A percentile compares a stretch with the other conserved stretches of the same genome.
Conservation (phyloP, 1,140 invertebrate species). For the Euura saliciscinereae region DNA sequence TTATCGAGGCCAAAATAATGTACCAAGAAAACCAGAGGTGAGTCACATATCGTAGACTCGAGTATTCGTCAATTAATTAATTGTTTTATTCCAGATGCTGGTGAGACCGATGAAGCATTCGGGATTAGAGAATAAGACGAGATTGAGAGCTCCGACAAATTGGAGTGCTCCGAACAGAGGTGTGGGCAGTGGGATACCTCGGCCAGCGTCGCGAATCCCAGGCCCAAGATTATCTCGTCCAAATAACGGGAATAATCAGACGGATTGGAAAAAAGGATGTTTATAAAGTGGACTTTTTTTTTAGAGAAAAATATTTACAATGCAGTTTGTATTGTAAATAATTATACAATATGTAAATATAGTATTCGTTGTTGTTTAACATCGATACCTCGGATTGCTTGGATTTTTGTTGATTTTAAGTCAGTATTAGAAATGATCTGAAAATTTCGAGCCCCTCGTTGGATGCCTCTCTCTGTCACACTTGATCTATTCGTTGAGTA, state of each 20-base stretch:
- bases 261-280: conserved; percentile 32
- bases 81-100: background rate
- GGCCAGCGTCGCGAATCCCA: conserved; percentile 55
- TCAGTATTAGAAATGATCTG: background rate
- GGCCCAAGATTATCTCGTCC: conserved; percentile 40
- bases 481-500: background rate
- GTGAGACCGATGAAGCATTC: background rate
- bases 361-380: background rate
- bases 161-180: conserved; percentile 38
- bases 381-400: background rate
- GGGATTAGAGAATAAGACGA: conserved; percentile 35
- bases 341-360: background rate
- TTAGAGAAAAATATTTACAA: background rate
- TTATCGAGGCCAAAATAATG: background rate
- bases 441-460: background rate
- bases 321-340: background rate
- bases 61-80: background rate
- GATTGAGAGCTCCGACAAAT: conserved; percentile 46
- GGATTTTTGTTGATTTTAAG: background rate
- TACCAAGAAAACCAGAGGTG: background rate
- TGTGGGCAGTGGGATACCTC: conserved; percentile 51
- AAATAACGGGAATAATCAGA: conserved; percentile 26
- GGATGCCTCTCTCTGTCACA: background rate
- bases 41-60: background rate
- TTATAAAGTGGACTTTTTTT: conserved; percentile 18